Percentiles rank a stretch among this genome's conserved stretches.
Conservation (phyloP, 2,797 vertebrate species). For the Psittacula derbiana region DNA sequence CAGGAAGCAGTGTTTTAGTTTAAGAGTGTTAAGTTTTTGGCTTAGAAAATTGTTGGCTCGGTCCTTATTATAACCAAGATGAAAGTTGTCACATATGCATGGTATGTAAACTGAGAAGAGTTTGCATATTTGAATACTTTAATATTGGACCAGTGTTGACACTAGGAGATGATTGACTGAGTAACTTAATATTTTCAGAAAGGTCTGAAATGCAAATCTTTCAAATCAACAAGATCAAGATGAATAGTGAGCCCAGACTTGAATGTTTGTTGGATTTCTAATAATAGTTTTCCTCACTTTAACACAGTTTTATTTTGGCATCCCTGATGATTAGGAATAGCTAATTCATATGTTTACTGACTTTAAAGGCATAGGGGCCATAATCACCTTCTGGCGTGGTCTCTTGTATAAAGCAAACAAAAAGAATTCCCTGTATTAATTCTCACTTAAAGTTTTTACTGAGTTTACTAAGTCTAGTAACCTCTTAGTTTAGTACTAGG, state of each 20-base stretch:
- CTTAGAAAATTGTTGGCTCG: slow-evolving; percentile 5
- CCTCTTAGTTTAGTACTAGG: not conserved
- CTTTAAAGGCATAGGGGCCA: not conserved
- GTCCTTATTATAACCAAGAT: not conserved
- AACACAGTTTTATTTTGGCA: not conserved
- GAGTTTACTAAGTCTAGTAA: no score
- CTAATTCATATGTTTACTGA: not conserved
- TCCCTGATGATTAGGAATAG: not conserved
- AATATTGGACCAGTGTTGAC: not conserved
- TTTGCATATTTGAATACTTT: slow-evolving; percentile 20
- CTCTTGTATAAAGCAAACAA: not conserved
- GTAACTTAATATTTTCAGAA: slow-evolving; percentile 4
- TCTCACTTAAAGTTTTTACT: not conserved
- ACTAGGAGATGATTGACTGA: not conserved
- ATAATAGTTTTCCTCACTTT: not conserved
- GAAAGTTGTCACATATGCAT: not conserved
- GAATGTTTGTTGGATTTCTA: not conserved
- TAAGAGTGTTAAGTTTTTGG: slow-evolving; percentile 23
- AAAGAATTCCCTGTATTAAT: not conserved
- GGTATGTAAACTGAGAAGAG: slow-evolving; percentile 7
- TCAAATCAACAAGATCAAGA: slow-evolving; percentile 6
- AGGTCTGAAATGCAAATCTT: not conserved
- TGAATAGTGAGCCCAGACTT: not conserved
- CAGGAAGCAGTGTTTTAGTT: slow-evolving; percentile 16
- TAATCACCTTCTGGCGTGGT: not conserved